Conservation (phyloP, 2,888 invertebrate species). For the Odiellus spinosus region DNA sequence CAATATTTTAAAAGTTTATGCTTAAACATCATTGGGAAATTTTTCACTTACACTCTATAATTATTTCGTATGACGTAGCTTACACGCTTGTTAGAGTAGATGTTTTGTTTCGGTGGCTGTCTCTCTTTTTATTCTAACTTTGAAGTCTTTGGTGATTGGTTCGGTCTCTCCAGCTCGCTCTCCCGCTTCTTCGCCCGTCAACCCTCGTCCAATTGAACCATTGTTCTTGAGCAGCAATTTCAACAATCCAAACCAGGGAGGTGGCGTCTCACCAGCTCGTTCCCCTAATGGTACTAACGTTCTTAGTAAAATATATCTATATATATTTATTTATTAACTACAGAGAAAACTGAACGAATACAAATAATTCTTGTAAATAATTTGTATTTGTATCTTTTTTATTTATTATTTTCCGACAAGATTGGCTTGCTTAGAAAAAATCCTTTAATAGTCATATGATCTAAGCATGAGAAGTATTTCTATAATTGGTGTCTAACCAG, state of each 20-base stretch:
- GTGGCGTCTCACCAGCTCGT: constrained; percentile 13
- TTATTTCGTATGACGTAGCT: no score
- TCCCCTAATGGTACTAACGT: constrained; percentile 53
- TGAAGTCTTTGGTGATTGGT: no score
- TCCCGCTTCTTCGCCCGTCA: constrained; percentile 20
- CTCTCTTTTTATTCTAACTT: not conserved
- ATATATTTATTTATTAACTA: no score
- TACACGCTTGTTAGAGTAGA: no score
- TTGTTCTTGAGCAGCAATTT: constrained; percentile 18
- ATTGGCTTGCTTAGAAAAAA: not conserved
- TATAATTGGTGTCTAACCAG: no score
- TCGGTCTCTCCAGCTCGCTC: constrained; percentile 23
- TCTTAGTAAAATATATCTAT: constrained; percentile 1
- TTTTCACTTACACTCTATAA: no score
- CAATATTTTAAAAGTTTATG: no score
- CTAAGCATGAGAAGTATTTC: no score
- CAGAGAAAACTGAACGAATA: no score
- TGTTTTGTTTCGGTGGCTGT: not conserved
- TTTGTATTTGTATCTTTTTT: not conserved
- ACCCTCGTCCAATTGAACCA: constrained; percentile 17
- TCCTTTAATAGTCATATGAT: not conserved
- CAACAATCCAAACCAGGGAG: constrained; percentile 13
- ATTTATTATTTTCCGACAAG: not conserved
- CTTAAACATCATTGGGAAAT: no score
- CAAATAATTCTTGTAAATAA: no score